Base-by-base conservation (phyloP, 2,113 vertebrate genomes). In the Gila orcuttii region DNA sequence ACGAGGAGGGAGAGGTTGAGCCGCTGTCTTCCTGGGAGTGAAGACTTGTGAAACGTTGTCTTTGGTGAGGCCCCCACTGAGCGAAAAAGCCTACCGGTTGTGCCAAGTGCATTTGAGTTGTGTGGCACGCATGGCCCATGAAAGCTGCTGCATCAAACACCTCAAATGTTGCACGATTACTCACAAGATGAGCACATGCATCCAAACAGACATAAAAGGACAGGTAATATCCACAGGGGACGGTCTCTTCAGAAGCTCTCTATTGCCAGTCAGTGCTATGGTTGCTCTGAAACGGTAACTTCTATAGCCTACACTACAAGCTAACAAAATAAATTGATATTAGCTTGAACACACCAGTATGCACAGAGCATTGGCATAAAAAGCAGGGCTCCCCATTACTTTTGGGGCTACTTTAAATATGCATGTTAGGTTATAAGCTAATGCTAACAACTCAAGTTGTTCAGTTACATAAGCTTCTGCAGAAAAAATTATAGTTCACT, bases 31-130 rank as follows among this genome's bases (percentile, higher is more conserved):
- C 74, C 50, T 88, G 74, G 85, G 87, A 90, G 86, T 28, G 52
- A 11, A 12, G 36, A 69, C 69, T 91, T 90, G 87, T 85, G 91
- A 89, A 91, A 92, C 39, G 62, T 11, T 8, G 9, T 60, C 36
- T 42, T 21, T 23, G 23, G 25, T 17, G 6, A 42, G 55, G 60
- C 19, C 33, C 17, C 25, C 25, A 4, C 10, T n/a, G 21, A 25
- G 55, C 12, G 3, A 68, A 79, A 21, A 64, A 36, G 39, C 21
- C 50, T 59, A 23, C 8, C 13, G 11, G 45, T 57, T n/a, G 12
- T 31, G 47, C 52, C 52, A n/a, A 68, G 66, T 87, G 59, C 47
- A 86, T 33, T n/a, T 59, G 39, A 68, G n/a, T 36, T 59, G 23
- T 59, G 11, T 25, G 39, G 25, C 13, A 25, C 39, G 33, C 71